Percentiles rank a stretch among this genome's conserved stretches.
Evolutionary conservation across 2,888 invertebrate genomes (phyloP).

Genomic region (Brachycybe producta): DNA sequence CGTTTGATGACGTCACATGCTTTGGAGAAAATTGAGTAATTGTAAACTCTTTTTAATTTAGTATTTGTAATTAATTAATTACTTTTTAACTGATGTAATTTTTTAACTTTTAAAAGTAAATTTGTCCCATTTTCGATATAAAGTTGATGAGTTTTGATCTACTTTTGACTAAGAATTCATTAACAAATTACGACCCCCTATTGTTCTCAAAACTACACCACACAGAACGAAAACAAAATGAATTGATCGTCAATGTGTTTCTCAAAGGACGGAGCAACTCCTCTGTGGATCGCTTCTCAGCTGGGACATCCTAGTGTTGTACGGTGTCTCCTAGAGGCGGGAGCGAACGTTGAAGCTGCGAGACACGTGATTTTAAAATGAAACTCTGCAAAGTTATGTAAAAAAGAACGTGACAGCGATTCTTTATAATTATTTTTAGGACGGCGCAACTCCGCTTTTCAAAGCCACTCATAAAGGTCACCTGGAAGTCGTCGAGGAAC

Average conservation of each 20-base stretch:
- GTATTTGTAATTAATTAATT: no score
- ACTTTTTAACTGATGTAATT: neutral
- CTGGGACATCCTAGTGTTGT: slow-evolving; percentile 81
- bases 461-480: slow-evolving; percentile 93
- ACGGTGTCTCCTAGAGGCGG: slow-evolving; percentile 57
- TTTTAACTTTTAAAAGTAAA: neutral
- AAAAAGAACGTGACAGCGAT: no score
- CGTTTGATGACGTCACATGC: no score
- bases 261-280: slow-evolving; percentile 47
- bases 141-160: neutral
- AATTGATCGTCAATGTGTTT: slow-evolving; percentile 12
- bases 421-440: no score
- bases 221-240: no score
- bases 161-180: neutral
- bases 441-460: slow-evolving; percentile 86
- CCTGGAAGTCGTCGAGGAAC: slow-evolving; percentile 66
- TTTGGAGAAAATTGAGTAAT: neutral
- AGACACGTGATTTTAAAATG: slow-evolving; percentile 50
- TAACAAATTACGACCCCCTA: no score
- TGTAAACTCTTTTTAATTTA: neutral
- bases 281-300: slow-evolving; percentile 89
- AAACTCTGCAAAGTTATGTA: no score
- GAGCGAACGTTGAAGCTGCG: slow-evolving; percentile 64
- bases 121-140: neutral
- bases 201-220: no score